These are phyloP conservation scores for Rotaria socialis DNA, from an alignment of 2,888 invertebrate species.

Conservation along the genomic window DNA sequence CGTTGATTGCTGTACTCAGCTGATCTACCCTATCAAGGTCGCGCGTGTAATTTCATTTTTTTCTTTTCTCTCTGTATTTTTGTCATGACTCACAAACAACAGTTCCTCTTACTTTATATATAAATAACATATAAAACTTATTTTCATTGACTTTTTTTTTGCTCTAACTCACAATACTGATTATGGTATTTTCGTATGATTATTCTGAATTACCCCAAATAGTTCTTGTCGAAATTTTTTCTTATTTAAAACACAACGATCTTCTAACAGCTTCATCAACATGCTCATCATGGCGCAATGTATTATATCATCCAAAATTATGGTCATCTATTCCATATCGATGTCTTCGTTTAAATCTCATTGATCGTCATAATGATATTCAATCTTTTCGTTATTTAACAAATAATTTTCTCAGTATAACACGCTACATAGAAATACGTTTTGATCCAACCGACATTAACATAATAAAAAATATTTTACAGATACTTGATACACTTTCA, in stretches of 20 bases:
- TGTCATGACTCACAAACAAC: background rate
- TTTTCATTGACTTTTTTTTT: background rate
- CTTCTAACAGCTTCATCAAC: constrained; percentile 63
- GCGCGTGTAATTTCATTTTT: too few relatives aligned
- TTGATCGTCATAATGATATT: background rate
- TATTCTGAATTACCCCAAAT: constrained; percentile 53
- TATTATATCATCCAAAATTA: constrained; percentile 53
- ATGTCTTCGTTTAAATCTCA: background rate
- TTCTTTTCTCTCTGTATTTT: background rate
- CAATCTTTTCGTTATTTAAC: background rate
- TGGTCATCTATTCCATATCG: constrained; percentile 9
- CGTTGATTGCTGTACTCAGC: background rate
- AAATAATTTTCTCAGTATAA: background rate
- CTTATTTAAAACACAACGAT: constrained; percentile 63
- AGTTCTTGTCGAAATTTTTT: constrained; percentile 60
- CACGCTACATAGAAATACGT: background rate
- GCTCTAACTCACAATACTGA: background rate
- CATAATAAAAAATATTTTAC: background rate
- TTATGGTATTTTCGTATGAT: constrained; percentile 31
- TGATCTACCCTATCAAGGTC: constrained; percentile 18
- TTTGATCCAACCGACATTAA: constrained; percentile 15
- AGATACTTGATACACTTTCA: background rate
- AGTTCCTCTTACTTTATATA: constrained; percentile 7
- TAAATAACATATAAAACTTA: background rate
- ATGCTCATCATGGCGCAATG: constrained; percentile 64